A percentile compares a stretch with the other conserved stretches of the same genome.
Conservation (phyloP, 92 coral and sea anemone species). For the Galaxea fascicularis region DNA sequence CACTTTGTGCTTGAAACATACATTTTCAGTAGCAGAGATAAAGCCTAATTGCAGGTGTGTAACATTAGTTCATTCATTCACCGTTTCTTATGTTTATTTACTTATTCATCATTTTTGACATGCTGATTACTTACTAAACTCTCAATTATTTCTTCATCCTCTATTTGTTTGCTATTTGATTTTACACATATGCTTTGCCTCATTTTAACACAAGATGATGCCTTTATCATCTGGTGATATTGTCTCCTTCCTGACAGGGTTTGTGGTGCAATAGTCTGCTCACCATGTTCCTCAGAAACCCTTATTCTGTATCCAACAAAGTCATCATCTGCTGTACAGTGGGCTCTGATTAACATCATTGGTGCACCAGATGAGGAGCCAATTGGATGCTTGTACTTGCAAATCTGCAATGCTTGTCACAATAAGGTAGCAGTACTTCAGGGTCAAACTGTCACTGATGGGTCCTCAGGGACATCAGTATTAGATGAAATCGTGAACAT, state of each 20-base stretch:
- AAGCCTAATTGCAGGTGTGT: conserved; percentile 88
- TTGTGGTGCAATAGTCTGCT: conserved; percentile 88
- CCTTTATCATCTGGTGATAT: too few species aligned
- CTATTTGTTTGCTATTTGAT: neutral
- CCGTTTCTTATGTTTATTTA: neutral
- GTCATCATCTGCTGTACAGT: conserved; percentile 44
- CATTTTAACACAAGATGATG: too few species aligned
- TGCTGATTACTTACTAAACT: neutral
- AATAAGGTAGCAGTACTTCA: conserved; percentile 79
- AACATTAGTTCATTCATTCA: neutral
- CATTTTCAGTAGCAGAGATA: conserved; percentile 70
- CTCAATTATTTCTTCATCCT: neutral
- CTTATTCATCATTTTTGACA: neutral
- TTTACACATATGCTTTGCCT: too few species aligned
- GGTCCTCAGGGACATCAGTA: conserved; percentile 57
- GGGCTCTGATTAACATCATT: conserved; percentile 90
- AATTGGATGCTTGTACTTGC: conserved; percentile 76
- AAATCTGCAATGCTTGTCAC: conserved; percentile 86
- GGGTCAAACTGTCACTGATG: conserved; percentile 74
- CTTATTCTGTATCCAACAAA: conserved; percentile 80
- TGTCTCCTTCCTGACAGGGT: conserved; percentile 62
- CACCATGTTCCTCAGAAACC: conserved; percentile 86
- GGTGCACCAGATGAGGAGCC: conserved; percentile 97
- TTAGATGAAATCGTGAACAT: conserved; percentile 77
- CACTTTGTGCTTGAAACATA: conserved; percentile 66